Percentiles rank a stretch among this genome's conserved stretches.
Conservation (phyloP, 1,140 invertebrate species). For the Conus ventricosus region DNA sequence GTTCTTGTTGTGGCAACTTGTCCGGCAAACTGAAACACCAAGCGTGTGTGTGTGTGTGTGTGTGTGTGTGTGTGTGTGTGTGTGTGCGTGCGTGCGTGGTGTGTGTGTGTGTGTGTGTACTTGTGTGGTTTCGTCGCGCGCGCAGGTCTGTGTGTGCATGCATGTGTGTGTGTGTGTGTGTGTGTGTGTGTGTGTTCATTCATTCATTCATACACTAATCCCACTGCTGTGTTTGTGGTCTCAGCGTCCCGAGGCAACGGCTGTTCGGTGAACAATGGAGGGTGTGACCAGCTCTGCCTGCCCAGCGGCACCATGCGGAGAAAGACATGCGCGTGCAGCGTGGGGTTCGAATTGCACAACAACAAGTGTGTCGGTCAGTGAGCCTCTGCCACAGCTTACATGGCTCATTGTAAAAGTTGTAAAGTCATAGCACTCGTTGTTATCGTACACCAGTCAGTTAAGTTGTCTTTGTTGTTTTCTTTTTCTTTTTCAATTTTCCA, state of each 20-base stretch:
- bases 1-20: too few relatives aligned
- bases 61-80: too few relatives aligned
- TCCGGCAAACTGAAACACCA: too few relatives aligned
- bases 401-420: too few relatives aligned
- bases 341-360: slow-evolving; percentile 84
- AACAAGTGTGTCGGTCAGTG: slow-evolving; percentile 85
- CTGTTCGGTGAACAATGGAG: slow-evolving; percentile 90
- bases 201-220: too few relatives aligned
- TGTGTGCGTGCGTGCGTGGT: too few relatives aligned
- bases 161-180: not conserved
- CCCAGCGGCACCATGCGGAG: slow-evolving; percentile 82
- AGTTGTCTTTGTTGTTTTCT: too few relatives aligned
- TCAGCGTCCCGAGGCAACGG: slow-evolving; percentile 45
- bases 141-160: not conserved
- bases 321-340: slow-evolving; percentile 87
- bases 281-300: slow-evolving; percentile 94
- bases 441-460: too few relatives aligned
- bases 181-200: not conserved
- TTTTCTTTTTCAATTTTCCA: too few relatives aligned
- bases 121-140: too few relatives aligned
- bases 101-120: too few relatives aligned
- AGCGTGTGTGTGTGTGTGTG: too few relatives aligned
- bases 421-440: not conserved
- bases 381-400: slow-evolving; percentile 60
- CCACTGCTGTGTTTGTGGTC: not conserved